A percentile compares a stretch with the other conserved stretches of the same genome.
phyloP scores from a whole-genome alignment of 2,113 vertebrate species.

The Aphelocoma coerulescens region DNA sequence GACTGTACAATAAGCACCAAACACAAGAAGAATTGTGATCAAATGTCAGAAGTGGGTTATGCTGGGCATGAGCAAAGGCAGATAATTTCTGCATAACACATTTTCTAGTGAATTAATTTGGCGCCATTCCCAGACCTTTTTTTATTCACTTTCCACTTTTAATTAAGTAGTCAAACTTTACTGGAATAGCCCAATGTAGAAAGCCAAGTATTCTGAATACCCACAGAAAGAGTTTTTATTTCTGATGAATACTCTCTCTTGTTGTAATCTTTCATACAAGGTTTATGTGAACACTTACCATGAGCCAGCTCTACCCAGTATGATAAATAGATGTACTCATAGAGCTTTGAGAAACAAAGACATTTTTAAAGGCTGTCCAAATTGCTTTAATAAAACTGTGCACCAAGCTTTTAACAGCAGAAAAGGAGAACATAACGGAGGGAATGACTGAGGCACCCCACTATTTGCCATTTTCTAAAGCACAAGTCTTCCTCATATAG shows the following conservation, averaged over 20 bases:
- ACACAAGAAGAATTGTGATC: background rate
- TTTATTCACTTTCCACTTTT: conserved; percentile 30
- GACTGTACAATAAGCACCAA: background rate
- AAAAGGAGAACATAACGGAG: background rate
- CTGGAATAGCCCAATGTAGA: conserved; percentile 8
- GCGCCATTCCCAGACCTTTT: conserved; percentile 12
- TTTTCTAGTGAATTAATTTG: conserved; percentile 51
- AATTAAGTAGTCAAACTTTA: conserved; percentile 61
- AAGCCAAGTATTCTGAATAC: conserved; percentile 6
- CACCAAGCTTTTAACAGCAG: background rate
- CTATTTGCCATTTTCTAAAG: background rate
- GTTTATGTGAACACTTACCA: background rate
- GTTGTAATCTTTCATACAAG: background rate
- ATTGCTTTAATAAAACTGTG: background rate
- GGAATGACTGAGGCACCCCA: background rate
- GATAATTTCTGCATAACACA: conserved; percentile 30
- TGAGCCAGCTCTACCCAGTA: background rate
- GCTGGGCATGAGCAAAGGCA: background rate
- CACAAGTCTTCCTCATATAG: background rate
- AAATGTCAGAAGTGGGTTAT: background rate
- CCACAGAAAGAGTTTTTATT: background rate
- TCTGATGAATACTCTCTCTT: background rate
- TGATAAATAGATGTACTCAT: background rate
- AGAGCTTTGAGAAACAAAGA: background rate
- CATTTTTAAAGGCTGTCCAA: background rate